These are phyloP conservation scores for Dolichoris vasculosae DNA, from an alignment of 1,140 invertebrate genomes.

Conservation along the genomic window DNA sequence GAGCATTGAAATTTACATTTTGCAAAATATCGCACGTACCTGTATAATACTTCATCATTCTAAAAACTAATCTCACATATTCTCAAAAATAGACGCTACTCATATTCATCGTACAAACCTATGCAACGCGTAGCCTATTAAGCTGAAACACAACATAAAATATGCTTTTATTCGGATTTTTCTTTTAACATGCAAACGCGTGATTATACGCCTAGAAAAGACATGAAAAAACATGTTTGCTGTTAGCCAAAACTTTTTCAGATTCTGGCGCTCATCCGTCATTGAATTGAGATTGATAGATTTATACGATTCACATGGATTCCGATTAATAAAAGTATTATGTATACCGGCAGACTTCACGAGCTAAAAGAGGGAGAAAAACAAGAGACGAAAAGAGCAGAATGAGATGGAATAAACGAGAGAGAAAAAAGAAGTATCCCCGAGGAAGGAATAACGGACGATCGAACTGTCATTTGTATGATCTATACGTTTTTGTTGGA, in stretches of 20 bases:
- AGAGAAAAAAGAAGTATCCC: constrained; percentile 18
- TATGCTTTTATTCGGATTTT: too few species aligned
- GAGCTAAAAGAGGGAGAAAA: constrained; percentile 1
- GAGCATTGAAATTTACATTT: too few species aligned
- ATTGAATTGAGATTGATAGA: constrained; percentile 60
- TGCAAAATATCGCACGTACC: too few species aligned
- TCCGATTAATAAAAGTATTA: constrained; percentile 66
- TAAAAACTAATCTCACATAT: too few species aligned
- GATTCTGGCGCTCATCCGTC: constrained; percentile 49
- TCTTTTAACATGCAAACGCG: background rate
- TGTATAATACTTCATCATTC: too few species aligned
- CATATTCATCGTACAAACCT: too few species aligned
- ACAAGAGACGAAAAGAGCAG: background rate
- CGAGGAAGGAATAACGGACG: constrained; percentile 47
- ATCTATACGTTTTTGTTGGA: constrained; percentile 42
- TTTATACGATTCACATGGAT: constrained; percentile 61
- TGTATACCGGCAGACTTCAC: background rate
- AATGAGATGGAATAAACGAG: background rate
- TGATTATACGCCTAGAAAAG: background rate
- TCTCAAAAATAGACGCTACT: too few species aligned
- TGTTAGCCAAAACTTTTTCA: constrained; percentile 35
- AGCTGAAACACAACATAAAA: too few species aligned
- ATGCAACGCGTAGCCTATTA: too few species aligned
- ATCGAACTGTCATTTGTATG: constrained; percentile 49
- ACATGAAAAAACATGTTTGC: background rate